phyloP scores from a whole-genome alignment of 2,888 invertebrate genomes.

The Drosophila emarginata region DNA sequence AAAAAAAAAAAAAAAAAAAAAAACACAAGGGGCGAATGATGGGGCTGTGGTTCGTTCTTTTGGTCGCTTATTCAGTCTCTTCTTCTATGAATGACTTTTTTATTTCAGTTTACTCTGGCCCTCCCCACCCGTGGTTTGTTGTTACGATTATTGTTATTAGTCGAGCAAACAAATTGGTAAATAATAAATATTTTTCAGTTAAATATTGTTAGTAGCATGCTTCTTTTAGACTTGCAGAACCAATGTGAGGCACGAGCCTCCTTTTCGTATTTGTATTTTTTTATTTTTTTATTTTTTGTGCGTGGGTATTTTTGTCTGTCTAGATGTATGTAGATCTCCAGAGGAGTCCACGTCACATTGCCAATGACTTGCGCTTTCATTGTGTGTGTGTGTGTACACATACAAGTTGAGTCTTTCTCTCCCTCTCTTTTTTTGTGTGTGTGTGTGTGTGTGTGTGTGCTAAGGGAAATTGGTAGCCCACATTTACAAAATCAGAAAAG shows the following conservation, averaged over 20 bases:
- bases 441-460: conserved; percentile 53
- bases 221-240: conserved; percentile 64
- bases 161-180: conserved; percentile 80
- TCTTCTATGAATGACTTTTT: conserved; percentile 45
- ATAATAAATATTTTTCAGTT: conserved; percentile 81
- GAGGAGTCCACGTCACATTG: conserved; percentile 68
- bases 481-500: conserved; percentile 78
- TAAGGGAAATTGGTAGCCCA: conserved; percentile 75
- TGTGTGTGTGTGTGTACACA: conserved; percentile 45
- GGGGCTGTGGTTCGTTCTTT: neutral
- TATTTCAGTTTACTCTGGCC: conserved; percentile 19
- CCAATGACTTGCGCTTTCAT: conserved; percentile 76
- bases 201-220: conserved; percentile 78
- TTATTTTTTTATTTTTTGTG: neutral
- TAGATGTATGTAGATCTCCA: conserved; percentile 69
- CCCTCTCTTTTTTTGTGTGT: neutral
- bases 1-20: conserved; percentile 5
- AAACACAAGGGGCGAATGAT: conserved; percentile 1
- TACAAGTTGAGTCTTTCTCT: conserved; percentile 21
- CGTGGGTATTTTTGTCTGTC: conserved; percentile 27
- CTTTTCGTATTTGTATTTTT: conserved; percentile 36
- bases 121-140: conserved; percentile 53
- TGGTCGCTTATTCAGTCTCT: neutral
- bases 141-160: conserved; percentile 79
- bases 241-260: conserved; percentile 51